Evolutionary conservation across 2,797 vertebrate species (phyloP).

Genomic region (Aselliscus stoliczkanus): DNA sequence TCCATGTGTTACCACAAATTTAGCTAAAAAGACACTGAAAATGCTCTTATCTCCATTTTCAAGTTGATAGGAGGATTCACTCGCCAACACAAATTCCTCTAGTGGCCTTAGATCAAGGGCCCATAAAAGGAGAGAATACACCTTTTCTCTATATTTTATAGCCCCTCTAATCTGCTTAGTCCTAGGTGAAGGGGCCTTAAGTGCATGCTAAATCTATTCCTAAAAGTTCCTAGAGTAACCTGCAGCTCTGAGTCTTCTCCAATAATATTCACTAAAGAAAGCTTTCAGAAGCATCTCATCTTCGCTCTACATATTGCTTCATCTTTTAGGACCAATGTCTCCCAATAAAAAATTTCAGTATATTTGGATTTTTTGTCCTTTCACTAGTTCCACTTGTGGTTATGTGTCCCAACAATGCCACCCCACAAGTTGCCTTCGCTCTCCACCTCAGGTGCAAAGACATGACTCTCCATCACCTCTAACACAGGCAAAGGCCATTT

Average conservation of each 20-base stretch:
- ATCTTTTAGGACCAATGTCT: background rate
- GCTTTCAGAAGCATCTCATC: background rate
- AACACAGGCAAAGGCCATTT: background rate
- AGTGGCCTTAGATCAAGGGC: background rate
- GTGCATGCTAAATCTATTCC: slow-evolving; percentile 31
- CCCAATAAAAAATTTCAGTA: background rate
- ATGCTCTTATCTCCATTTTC: slow-evolving; percentile 8
- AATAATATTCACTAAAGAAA: slow-evolving; percentile 23
- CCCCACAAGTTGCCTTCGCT: background rate
- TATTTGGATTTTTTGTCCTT: background rate
- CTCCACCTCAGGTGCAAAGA: background rate
- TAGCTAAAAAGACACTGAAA: background rate
- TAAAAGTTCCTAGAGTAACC: slow-evolving; percentile 43
- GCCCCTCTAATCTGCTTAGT: background rate
- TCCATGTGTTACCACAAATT: slow-evolving; percentile 33
- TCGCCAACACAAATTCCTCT: background rate
- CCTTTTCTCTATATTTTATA: background rate
- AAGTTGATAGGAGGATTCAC: slow-evolving; percentile 25
- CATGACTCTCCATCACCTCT: background rate
- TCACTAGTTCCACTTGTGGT: background rate
- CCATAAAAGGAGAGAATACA: slow-evolving; percentile 24
- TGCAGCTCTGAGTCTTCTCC: background rate
- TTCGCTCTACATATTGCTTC: background rate
- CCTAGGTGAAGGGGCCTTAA: background rate
- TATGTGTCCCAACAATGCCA: accelerated